A percentile compares a stretch with the other conserved stretches of the same genome.
These are phyloP conservation scores for Phaethon lepturus DNA, from an alignment of 2,113 vertebrate species.

Conservation along the genomic window DNA sequence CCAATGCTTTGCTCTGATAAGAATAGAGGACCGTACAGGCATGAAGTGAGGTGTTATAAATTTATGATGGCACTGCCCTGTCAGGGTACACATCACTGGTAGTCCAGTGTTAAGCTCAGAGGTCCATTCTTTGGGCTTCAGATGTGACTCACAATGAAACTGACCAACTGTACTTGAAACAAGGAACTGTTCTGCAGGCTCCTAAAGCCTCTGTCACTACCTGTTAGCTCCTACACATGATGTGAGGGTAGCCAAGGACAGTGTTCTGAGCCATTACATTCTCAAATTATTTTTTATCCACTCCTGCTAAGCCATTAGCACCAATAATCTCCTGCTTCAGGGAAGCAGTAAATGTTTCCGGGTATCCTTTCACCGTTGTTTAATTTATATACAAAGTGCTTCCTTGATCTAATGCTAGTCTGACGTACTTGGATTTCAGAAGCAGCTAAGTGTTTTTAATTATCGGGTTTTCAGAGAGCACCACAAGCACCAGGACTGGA, in stretches of 20 bases:
- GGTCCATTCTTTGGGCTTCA: not conserved
- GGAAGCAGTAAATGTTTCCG: not conserved
- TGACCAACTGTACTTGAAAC: not conserved
- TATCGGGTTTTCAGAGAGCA: not conserved
- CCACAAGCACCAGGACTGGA: not conserved
- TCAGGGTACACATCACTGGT: not conserved
- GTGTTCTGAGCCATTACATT: not conserved
- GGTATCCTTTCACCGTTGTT: not conserved
- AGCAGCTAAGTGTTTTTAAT: not conserved
- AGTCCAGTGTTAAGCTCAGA: not conserved
- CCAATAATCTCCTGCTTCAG: not conserved
- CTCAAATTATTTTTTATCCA: not conserved
- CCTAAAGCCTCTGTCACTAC: not conserved
- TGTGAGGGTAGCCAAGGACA: not conserved
- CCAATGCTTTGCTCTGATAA: not conserved
- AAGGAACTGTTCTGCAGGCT: not conserved
- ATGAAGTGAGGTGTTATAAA: no score
- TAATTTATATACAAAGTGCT: not conserved
- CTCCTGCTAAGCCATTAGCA: not conserved
- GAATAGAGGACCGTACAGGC: not conserved
- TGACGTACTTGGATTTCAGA: not conserved
- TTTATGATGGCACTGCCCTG: not conserved
- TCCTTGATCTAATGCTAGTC: not conserved
- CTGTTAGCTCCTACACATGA: not conserved
- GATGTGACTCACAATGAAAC: not conserved